A percentile compares a stretch with the other conserved stretches of the same genome.
phyloP scores from a whole-genome alignment of 2,797 vertebrate genomes.

The Momotus momota region DNA sequence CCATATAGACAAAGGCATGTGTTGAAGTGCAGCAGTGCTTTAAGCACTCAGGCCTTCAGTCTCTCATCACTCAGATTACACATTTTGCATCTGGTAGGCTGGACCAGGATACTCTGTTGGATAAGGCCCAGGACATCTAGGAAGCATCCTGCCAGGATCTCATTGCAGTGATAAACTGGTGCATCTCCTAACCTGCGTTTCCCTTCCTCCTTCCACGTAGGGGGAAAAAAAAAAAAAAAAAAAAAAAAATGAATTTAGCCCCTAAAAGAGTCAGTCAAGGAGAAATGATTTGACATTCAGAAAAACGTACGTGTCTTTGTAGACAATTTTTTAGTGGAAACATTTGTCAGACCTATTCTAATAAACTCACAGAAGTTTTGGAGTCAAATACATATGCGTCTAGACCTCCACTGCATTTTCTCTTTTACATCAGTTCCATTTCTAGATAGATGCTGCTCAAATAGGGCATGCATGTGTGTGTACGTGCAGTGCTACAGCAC shows the following conservation, averaged over 20 bases:
- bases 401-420: not conserved
- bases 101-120: not conserved
- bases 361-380: not conserved
- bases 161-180: not conserved
- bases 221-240: not conserved
- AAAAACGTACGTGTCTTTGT: not conserved
- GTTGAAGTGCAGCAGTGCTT: not conserved
- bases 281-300: not conserved
- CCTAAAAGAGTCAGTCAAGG: not conserved
- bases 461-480: not conserved
- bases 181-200: not conserved
- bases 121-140: not conserved
- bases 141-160: not conserved
- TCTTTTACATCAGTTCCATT: not conserved
- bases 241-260: not conserved
- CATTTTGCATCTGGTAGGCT: not conserved
- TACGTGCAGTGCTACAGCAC: not conserved
- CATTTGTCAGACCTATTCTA: not conserved
- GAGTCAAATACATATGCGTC: rapidly evolving
- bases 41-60: not conserved
- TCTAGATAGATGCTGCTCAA: not conserved
- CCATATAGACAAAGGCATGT: not conserved
- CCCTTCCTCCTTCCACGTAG: not conserved
- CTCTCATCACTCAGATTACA: not conserved
- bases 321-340: not conserved